phyloP scores from a whole-genome alignment of 2,113 vertebrate genomes.

The Ictalurus punctatus region DNA sequence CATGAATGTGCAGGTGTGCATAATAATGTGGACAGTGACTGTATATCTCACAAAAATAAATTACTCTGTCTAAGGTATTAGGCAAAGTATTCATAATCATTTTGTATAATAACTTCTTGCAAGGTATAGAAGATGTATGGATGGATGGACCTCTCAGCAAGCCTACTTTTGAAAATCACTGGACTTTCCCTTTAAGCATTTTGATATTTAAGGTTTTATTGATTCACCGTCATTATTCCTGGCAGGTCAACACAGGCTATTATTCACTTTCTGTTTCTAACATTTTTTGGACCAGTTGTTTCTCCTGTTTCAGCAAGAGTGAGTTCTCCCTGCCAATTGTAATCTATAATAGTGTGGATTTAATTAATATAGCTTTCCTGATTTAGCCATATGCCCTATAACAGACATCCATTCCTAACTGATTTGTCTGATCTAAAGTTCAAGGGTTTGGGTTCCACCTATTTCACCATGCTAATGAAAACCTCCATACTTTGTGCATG shows the following conservation, averaged over 20 bases:
- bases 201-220: constrained; percentile 5
- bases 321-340: background rate
- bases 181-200: background rate
- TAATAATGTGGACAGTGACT: background rate
- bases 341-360: constrained; percentile 1
- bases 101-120: background rate
- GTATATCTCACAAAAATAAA: background rate
- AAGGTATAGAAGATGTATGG: background rate
- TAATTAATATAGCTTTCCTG: constrained; percentile 8
- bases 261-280: background rate
- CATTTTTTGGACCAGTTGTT: background rate
- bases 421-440: constrained; percentile 27
- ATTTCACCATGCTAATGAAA: constrained; percentile 11
- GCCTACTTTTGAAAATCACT: background rate
- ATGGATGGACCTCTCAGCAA: background rate
- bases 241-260: background rate
- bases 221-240: constrained; percentile 15
- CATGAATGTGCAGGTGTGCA: background rate
- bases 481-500: constrained; percentile 19
- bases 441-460: background rate
- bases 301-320: background rate
- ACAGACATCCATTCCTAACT: background rate
- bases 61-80: background rate
- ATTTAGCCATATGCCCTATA: background rate
- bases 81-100: background rate